These are phyloP conservation scores for Malacosoma neustria DNA, from an alignment of 2,888 invertebrate species.

Conservation along the genomic window DNA sequence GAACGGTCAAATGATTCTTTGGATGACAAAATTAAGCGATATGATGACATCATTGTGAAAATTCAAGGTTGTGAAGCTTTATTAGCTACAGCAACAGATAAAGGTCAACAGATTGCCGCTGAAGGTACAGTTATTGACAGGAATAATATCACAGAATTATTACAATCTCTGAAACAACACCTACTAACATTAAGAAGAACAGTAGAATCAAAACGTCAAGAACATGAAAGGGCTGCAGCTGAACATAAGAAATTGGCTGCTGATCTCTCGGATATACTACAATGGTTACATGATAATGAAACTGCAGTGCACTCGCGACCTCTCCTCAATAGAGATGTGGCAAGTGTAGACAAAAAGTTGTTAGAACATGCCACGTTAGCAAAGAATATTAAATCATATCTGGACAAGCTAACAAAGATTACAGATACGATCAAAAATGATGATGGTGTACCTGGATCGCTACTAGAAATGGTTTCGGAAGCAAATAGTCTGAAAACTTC, in stretches of 20 bases:
- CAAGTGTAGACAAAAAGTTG: conserved; percentile 88
- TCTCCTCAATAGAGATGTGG: conserved; percentile 83
- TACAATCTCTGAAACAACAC: conserved; percentile 91
- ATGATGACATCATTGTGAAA: conserved; percentile 88
- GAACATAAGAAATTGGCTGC: conserved; percentile 90
- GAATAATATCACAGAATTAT: conserved; percentile 89
- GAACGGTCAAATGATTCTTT: conserved; percentile 88
- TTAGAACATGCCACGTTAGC: conserved; percentile 82
- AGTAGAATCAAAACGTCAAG: conserved; percentile 89
- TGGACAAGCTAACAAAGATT: conserved; percentile 81
- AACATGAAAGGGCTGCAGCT: conserved; percentile 90
- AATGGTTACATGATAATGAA: conserved; percentile 89
- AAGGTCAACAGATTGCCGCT: conserved; percentile 93
- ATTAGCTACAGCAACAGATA: conserved; percentile 90
- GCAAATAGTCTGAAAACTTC: conserved; percentile 85
- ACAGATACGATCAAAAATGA: conserved; percentile 83
- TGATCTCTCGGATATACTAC: conserved; percentile 87
- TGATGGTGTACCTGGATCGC: conserved; percentile 84
- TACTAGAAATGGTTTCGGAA: conserved; percentile 90
- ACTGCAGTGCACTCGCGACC: conserved; percentile 88
- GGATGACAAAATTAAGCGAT: conserved; percentile 90
- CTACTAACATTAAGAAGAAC: conserved; percentile 84
- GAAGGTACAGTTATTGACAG: conserved; percentile 92
- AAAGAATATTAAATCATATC: conserved; percentile 79
- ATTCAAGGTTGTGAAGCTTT: conserved; percentile 94